Percentiles rank a stretch among this genome's conserved stretches.
Evolutionary conservation across 2,888 invertebrate species (phyloP).

Genomic region (Petrolisthes cinctipes): DNA sequence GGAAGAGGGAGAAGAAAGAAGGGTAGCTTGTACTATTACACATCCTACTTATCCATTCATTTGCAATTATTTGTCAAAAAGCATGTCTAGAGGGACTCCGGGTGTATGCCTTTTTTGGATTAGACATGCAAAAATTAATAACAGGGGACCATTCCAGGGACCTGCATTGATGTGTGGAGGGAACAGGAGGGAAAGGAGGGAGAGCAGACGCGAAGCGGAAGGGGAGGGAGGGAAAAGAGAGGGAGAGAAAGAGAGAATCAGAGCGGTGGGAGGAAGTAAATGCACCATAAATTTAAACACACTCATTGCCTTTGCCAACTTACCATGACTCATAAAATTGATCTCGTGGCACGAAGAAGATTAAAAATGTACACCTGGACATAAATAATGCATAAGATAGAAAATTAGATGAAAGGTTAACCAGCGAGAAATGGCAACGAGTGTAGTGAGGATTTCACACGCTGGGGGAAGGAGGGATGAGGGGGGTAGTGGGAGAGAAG

Average conservation of each 20-base stretch:
- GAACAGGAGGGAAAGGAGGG: constrained; percentile 18
- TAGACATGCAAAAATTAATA: neutral
- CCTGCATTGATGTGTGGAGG: constrained; percentile 43
- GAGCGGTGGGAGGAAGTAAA: constrained; percentile 7
- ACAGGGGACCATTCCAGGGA: constrained; percentile 16
- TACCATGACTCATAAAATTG: too few species aligned
- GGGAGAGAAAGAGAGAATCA: constrained; percentile 34
- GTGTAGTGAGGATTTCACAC: constrained; percentile 26
- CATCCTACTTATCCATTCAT: neutral
- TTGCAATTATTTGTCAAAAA: neutral
- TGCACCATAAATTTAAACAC: constrained; percentile 18
- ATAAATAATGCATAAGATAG: neutral
- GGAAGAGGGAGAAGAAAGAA: neutral
- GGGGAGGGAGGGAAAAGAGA: constrained; percentile 28
- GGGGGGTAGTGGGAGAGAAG: neutral
- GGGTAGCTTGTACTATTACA: neutral
- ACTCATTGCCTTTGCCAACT: neutral
- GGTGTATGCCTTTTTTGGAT: neutral
- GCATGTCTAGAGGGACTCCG: neutral
- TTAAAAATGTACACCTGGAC: neutral
- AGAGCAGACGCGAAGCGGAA: constrained; percentile 28
- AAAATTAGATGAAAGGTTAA: neutral
- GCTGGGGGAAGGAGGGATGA: constrained; percentile 14
- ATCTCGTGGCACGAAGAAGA: neutral
- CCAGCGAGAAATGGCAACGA: constrained; percentile 19